phyloP scores from a whole-genome alignment of 2,797 vertebrate species.

The Okamejei kenojei region DNA sequence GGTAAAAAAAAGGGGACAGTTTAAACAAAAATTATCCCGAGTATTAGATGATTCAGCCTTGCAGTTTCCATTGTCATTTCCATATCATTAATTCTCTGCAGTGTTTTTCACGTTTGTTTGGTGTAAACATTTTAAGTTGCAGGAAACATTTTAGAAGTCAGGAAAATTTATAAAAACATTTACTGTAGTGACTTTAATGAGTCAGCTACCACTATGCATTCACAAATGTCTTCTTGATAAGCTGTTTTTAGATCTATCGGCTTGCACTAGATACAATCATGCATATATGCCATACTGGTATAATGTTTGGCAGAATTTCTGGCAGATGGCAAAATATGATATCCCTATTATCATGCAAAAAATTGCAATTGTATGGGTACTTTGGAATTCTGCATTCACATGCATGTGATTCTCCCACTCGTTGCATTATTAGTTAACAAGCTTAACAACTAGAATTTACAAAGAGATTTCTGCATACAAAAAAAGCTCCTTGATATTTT shows the following conservation, averaged over 20 bases:
- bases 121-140: neutral
- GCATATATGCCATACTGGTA: neutral
- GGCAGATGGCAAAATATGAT: neutral
- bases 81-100: neutral
- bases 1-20: neutral
- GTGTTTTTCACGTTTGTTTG: neutral
- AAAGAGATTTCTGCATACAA: neutral
- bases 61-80: neutral
- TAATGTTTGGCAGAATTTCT: neutral
- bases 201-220: neutral
- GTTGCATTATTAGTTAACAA: neutral
- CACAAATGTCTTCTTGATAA: neutral
- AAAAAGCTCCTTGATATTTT: neutral
- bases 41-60: neutral
- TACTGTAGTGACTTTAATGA: neutral
- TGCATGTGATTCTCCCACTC: neutral
- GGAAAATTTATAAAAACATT: neutral
- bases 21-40: neutral
- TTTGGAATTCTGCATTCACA: neutral
- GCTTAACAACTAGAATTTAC: neutral
- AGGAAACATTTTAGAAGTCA: neutral
- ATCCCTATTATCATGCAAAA: neutral
- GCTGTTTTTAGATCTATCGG: neutral
- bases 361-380: neutral
- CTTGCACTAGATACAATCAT: neutral